These are phyloP conservation scores for Chaetops frenatus DNA, from an alignment of 2,113 vertebrate species.

Conservation along the genomic window DNA sequence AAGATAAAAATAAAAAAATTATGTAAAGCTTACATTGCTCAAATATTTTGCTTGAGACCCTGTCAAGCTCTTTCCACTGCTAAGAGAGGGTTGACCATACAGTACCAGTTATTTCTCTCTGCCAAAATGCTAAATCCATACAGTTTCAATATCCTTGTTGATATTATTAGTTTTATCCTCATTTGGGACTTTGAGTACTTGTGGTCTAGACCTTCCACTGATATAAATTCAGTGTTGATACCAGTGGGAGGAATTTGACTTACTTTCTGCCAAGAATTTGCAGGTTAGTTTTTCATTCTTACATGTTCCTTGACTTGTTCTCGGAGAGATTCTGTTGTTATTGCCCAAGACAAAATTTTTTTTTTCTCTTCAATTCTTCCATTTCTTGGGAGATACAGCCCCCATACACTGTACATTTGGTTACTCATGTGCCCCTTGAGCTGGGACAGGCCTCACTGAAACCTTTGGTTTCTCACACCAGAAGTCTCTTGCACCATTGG, in stretches of 20 bases:
- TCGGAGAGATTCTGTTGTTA: background rate
- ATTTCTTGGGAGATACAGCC: background rate
- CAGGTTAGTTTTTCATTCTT: background rate
- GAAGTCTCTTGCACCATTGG: conserved; percentile 46
- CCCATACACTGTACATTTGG: background rate
- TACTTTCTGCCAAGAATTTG: background rate
- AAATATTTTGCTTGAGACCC: background rate
- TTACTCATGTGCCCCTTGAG: background rate
- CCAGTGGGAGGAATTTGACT: background rate
- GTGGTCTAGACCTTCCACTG: background rate
- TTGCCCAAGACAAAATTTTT: background rate
- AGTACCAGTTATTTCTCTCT: background rate
- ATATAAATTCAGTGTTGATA: background rate
- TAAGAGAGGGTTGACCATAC: background rate
- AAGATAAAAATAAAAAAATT: background rate
- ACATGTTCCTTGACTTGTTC: background rate
- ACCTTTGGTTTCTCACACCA: background rate
- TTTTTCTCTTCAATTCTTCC: background rate
- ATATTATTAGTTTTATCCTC: background rate
- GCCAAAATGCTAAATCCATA: background rate
- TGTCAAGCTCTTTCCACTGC: background rate
- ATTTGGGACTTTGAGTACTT: background rate
- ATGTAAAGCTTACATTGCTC: background rate
- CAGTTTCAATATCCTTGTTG: background rate
- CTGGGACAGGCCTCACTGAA: background rate